Evolutionary conservation across 2,888 invertebrate genomes (phyloP).

Genomic region (Drosophila eohydei): DNA sequence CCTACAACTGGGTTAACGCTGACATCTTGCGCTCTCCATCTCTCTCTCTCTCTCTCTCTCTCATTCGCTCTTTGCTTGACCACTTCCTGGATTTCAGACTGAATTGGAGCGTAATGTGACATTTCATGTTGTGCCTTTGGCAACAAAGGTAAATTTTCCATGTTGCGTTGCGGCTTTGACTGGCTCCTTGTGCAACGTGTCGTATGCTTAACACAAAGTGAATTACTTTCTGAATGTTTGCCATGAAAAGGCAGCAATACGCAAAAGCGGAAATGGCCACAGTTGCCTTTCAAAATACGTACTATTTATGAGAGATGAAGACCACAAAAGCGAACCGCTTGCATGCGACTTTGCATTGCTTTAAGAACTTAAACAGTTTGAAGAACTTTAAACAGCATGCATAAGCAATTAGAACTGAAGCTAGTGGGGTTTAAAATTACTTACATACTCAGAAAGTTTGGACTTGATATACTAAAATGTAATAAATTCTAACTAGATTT

Average conservation of each 20-base stretch:
- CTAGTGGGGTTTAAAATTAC: too few species aligned
- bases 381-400: too few species aligned
- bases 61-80: slow-evolving; percentile 43
- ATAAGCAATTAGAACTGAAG: too few species aligned
- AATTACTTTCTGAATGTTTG: slow-evolving; percentile 41
- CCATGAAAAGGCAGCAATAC: slow-evolving; percentile 17
- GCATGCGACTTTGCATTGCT: background rate
- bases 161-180: slow-evolving; percentile 24
- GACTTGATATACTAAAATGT: background rate
- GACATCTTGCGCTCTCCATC: background rate
- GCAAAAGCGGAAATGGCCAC: slow-evolving; percentile 3
- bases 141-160: slow-evolving; percentile 42
- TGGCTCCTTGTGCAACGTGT: slow-evolving; percentile 50
- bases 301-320: slow-evolving; percentile 1
- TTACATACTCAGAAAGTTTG: too few species aligned
- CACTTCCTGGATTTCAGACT: slow-evolving; percentile 71
- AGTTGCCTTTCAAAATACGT: background rate
- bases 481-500: background rate
- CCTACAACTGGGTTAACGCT: slow-evolving; percentile 33
- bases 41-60: too few species aligned
- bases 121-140: slow-evolving; percentile 62
- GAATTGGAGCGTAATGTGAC: slow-evolving; percentile 78
- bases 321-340: background rate
- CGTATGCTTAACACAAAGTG: slow-evolving; percentile 61
- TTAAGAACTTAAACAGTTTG: background rate